Evolutionary conservation across 2,113 vertebrate species (phyloP).

Genomic region (Cebidichthys violaceus): DNA sequence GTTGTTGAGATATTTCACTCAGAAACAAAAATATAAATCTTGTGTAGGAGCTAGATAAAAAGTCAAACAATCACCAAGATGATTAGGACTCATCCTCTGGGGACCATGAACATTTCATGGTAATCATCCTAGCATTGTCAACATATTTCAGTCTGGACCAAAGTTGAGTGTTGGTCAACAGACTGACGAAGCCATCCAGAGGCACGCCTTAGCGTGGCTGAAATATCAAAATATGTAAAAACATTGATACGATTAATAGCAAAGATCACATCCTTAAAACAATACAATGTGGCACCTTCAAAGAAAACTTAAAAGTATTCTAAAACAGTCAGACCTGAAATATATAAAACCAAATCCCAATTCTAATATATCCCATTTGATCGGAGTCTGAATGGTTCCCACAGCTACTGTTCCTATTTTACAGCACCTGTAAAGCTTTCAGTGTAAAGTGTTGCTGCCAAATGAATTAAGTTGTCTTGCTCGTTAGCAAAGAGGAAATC

Average conservation of each 20-base stretch:
- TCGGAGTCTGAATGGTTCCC: not conserved
- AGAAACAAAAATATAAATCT: not conserved
- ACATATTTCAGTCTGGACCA: not conserved
- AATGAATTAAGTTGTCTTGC: conserved; percentile 25
- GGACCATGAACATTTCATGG: not conserved
- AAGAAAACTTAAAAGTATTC: not conserved
- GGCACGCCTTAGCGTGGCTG: too few relatives aligned
- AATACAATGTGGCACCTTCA: not conserved
- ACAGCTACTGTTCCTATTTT: conserved; percentile 16
- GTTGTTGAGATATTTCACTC: not conserved
- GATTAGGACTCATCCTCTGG: not conserved
- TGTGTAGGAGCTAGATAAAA: not conserved
- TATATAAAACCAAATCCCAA: not conserved
- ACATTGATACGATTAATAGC: not conserved
- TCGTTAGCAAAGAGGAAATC: conserved; percentile 40
- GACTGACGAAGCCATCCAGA: not conserved
- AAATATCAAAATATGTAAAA: not conserved
- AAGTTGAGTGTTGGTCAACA: not conserved
- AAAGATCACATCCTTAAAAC: not conserved
- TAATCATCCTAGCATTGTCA: not conserved
- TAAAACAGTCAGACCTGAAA: not conserved
- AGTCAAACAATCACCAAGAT: not conserved
- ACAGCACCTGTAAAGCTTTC: conserved; percentile 11
- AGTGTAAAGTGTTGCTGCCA: conserved; percentile 26
- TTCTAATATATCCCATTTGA: not conserved